Percentiles rank a stretch among this genome's conserved stretches.
Conservation (phyloP, 2,888 invertebrate genomes). For the Eubasilissa splendida region DNA sequence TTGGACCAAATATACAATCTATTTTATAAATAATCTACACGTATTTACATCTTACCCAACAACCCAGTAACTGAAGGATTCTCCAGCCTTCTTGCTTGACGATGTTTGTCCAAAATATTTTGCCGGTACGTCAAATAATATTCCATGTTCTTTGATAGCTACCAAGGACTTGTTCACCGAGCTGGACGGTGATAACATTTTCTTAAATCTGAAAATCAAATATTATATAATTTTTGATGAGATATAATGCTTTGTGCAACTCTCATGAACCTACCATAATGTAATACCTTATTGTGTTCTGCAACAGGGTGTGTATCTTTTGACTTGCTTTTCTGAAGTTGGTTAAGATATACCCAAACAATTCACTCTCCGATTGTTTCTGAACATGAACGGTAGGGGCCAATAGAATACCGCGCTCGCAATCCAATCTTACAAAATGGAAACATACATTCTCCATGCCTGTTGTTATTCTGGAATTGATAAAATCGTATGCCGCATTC, state of each 20-base stretch:
- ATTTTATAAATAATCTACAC: neutral
- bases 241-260: neutral
- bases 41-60: constrained; percentile 66
- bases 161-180: constrained; percentile 82
- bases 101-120: constrained; percentile 63
- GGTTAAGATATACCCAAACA: constrained; percentile 75
- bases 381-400: constrained; percentile 71
- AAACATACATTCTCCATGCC: constrained; percentile 83
- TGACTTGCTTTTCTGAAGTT: constrained; percentile 83
- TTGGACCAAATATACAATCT: too few relatives aligned
- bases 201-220: constrained; percentile 68
- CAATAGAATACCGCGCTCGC: constrained; percentile 80
- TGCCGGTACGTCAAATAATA: constrained; percentile 78
- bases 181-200: constrained; percentile 72
- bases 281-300: constrained; percentile 76
- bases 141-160: constrained; percentile 88
- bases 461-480: constrained; percentile 72
- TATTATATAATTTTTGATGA: too few relatives aligned
- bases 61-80: constrained; percentile 82
- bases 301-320: constrained; percentile 80
- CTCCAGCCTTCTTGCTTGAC: constrained; percentile 62
- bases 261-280: neutral
- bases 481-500: too few relatives aligned
- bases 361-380: constrained; percentile 65
- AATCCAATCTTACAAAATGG: constrained; percentile 83